A percentile compares a stretch with the other conserved stretches of the same genome.
Evolutionary conservation across 2,888 invertebrate genomes (phyloP).

Genomic region (Luperina nickerlii): DNA sequence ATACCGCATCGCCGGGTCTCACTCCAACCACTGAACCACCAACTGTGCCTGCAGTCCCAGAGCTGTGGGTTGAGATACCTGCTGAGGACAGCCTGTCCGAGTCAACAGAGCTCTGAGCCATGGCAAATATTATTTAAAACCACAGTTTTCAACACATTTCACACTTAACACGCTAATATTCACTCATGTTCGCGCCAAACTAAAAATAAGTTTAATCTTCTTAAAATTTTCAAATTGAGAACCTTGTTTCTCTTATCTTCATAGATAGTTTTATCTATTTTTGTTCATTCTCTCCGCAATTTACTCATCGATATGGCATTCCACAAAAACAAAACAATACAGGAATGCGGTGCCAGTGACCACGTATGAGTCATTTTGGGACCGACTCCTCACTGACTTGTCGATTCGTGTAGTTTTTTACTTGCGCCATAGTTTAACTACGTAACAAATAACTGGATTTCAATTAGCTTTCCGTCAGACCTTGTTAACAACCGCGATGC

Average conservation of each 20-base stretch:
- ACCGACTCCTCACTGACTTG: slow-evolving; percentile 76
- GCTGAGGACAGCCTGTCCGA: slow-evolving; percentile 88
- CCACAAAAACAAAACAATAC: slow-evolving; percentile 87
- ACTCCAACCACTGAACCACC: slow-evolving; percentile 88
- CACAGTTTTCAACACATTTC: slow-evolving; percentile 59
- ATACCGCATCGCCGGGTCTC: slow-evolving; percentile 81
- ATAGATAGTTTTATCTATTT: slow-evolving; percentile 65
- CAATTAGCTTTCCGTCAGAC: slow-evolving; percentile 73
- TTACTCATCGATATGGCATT: slow-evolving; percentile 85
- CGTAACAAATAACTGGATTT: slow-evolving; percentile 80
- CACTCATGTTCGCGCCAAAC: slow-evolving; percentile 60
- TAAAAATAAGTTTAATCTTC: slow-evolving; percentile 20
- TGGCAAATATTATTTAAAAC: slow-evolving; percentile 66
- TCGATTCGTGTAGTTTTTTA: slow-evolving; percentile 76
- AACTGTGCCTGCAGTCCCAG: slow-evolving; percentile 86
- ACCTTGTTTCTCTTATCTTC: slow-evolving; percentile 58
- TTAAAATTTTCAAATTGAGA: slow-evolving; percentile 63
- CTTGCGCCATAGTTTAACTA: slow-evolving; percentile 76
- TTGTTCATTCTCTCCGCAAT: slow-evolving; percentile 66
- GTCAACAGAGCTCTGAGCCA: slow-evolving; percentile 88
- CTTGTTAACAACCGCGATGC: slow-evolving; percentile 77
- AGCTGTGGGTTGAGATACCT: slow-evolving; percentile 88
- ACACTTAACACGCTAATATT: slow-evolving; percentile 40
- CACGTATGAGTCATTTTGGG: slow-evolving; percentile 88
- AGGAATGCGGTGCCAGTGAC: slow-evolving; percentile 76